Evolutionary conservation across 2,113 vertebrate species (phyloP), one percentile per base, ranked within the genome.

Genomic region (Furnarius figulus): DNA sequence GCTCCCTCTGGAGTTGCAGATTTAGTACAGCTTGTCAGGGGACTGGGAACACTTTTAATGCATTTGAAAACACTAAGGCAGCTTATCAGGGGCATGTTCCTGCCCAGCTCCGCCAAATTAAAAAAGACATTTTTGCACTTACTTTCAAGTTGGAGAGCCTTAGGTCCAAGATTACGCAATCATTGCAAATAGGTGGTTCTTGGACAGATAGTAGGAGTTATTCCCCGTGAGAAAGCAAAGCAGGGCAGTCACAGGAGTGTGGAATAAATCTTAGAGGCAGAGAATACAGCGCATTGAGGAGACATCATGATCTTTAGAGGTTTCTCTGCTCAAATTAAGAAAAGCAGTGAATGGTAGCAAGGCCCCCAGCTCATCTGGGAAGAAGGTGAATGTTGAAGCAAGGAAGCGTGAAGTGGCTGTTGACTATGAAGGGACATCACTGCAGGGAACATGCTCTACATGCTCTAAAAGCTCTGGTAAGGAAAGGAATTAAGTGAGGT

Each of bases 1-100:
- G 91, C 95, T 97, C 95, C 95, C 95, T 96, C 95, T 97, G 91
- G 84, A 97, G 62, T 53, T 97, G 71, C 74, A 95, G 83, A 92
- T 93, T 95, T 95, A 96, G 89, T 83, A 91, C 80, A 97, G 90
- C 87, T 88, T 92, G 66, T 77, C 83, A 70, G 66, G 83, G 70
- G 58, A 87, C 65, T 25, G 28, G 56, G 70, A 90, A 66, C 62
- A 58, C 81, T 90, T 86, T 81, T 89, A 92, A 85, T 95, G 65
- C 66, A 70, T 90, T 94, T 53, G 61, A 70, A 86, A 76, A 92
- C 76, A 35, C 68, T 52, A 4, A 78, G 52, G 68, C 70, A 75
- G 56, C 49, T 78, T 92, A 86, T 85, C 73, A 50, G 80, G 49
- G 80, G 12, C 65, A 23, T 71, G 37, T 89, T 94, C 61, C 76